phyloP scores from a whole-genome alignment of 2,888 invertebrate species.

The Tethea ocularis region DNA sequence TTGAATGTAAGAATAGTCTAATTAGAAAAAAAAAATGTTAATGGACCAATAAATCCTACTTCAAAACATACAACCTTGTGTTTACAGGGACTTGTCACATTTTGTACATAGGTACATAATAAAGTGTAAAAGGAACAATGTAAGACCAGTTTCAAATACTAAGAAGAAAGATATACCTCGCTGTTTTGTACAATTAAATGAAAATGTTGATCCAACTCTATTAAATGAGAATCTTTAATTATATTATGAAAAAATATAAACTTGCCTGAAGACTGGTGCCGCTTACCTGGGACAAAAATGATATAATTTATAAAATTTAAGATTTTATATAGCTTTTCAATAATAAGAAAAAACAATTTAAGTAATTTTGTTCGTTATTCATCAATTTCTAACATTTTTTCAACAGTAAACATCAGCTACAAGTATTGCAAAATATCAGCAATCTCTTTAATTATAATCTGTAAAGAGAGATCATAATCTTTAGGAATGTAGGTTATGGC shows the following conservation, averaged over 20 bases:
- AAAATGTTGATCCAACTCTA: slow-evolving; percentile 18
- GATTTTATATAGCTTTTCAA: not conserved
- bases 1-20: not conserved
- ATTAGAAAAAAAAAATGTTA: not conserved
- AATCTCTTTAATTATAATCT: not conserved
- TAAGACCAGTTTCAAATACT: slow-evolving; percentile 33
- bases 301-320: slow-evolving; percentile 15
- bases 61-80: not conserved
- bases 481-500: not conserved
- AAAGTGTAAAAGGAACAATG: slow-evolving; percentile 7
- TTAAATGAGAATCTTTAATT: not conserved
- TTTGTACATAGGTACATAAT: slow-evolving; percentile 1
- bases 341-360: too few species aligned
- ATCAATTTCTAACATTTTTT: not conserved
- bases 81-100: slow-evolving; percentile 6
- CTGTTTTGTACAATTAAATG: slow-evolving; percentile 35
- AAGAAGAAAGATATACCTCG: slow-evolving; percentile 25
- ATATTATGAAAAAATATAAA: slow-evolving; percentile 5
- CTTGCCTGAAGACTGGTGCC: slow-evolving; percentile 31
- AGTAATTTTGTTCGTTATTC: too few species aligned
- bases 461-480: not conserved
- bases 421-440: not conserved
- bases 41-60: slow-evolving; percentile 4
- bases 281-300: slow-evolving; percentile 54
- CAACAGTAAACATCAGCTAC: not conserved